Evolutionary conservation across 2,888 invertebrate genomes (phyloP).

Genomic region (Oscheius sp.): DNA sequence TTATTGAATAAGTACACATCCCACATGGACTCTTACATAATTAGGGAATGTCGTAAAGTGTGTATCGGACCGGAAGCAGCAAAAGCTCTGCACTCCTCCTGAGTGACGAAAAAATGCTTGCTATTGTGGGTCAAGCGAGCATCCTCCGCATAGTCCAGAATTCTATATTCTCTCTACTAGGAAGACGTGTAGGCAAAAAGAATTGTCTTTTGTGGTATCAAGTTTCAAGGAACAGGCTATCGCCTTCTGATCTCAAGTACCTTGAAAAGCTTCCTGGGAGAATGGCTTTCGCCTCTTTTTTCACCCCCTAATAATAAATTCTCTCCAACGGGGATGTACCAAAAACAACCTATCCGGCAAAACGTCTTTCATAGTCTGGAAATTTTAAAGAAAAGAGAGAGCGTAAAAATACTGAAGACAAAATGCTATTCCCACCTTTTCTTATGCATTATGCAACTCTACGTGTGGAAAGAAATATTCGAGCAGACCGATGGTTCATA

Average conservation of each 20-base stretch:
- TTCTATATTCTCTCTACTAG: too few relatives aligned
- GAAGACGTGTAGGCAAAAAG: not conserved
- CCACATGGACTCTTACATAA: not conserved
- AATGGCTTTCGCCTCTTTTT: not conserved
- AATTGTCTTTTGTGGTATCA: not conserved
- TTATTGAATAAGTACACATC: not conserved
- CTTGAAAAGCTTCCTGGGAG: slow-evolving; percentile 9
- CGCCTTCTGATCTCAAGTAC: slow-evolving; percentile 9
- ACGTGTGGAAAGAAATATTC: slow-evolving; percentile 10
- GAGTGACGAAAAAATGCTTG: not conserved
- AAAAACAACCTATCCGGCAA: too few relatives aligned
- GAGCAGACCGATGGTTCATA: not conserved
- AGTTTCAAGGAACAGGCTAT: slow-evolving; percentile 7
- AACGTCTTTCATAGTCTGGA: too few relatives aligned
- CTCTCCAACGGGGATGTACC: too few relatives aligned
- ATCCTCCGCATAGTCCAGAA: too few relatives aligned
- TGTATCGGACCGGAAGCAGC: not conserved
- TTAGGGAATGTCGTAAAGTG: slow-evolving; percentile 7
- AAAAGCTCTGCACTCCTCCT: not conserved
- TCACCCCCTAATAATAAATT: too few relatives aligned
- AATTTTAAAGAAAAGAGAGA: too few relatives aligned
- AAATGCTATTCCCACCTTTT: too few relatives aligned
- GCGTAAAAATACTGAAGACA: too few relatives aligned
- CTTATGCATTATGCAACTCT: not conserved
- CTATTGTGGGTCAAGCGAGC: too few relatives aligned